Evolutionary conservation across 2,797 vertebrate species (phyloP).

Genomic region (Crocodylus rhombifer): DNA sequence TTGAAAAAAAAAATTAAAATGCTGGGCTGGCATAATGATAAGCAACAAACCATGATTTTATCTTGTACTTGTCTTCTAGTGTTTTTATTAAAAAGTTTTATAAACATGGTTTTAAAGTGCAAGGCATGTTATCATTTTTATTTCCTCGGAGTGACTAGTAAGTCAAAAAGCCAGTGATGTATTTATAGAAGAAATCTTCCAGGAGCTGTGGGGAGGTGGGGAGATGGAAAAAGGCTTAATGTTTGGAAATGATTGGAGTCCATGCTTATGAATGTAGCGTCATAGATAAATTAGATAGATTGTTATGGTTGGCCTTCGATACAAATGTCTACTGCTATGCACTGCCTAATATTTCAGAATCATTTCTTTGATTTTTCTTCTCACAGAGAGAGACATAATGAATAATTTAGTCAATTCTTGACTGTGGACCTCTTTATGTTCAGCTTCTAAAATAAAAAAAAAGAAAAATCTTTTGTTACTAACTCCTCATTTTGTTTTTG

Average conservation of each 20-base stretch:
- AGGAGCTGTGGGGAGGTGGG: not conserved
- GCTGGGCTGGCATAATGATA: not conserved
- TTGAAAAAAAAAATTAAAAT: not conserved
- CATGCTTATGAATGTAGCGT: not conserved
- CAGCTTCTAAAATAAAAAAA: slow-evolving; percentile 16
- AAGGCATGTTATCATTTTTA: slow-evolving; percentile 11
- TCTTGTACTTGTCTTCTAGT: not conserved
- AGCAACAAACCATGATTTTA: not conserved
- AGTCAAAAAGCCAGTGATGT: not conserved
- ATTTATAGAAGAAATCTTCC: slow-evolving; percentile 23
- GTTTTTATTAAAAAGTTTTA: slow-evolving; percentile 45
- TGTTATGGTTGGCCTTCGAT: slow-evolving; percentile 6
- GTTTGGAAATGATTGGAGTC: slow-evolving; percentile 26
- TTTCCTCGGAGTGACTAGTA: slow-evolving; percentile 1
- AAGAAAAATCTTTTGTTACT: not conserved
- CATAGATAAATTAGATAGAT: slow-evolving; percentile 46
- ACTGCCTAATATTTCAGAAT: slow-evolving; percentile 40
- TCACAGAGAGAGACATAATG: slow-evolving; percentile 3
- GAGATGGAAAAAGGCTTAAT: not conserved
- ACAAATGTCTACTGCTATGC: not conserved
- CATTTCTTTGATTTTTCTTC: slow-evolving; percentile 33
- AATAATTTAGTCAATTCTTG: slow-evolving; percentile 36
- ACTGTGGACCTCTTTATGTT: not conserved
- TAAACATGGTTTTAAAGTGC: slow-evolving; percentile 26
- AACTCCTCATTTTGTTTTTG: not conserved